A percentile compares a stretch with the other conserved stretches of the same genome.
phyloP scores from a whole-genome alignment of 2,113 vertebrate species.

The Tragelaphus scriptus region DNA sequence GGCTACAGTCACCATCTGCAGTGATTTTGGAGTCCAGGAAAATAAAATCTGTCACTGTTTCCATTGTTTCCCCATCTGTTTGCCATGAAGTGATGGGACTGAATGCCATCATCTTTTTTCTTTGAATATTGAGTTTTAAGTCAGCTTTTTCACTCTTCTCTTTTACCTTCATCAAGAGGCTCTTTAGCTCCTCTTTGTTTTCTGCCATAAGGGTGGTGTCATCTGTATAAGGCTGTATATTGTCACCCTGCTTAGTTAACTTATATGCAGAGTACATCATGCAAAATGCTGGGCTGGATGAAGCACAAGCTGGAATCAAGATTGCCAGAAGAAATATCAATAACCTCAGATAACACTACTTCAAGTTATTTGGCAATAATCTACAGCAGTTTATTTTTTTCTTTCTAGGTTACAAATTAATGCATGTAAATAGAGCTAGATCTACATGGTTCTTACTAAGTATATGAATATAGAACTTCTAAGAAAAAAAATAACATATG shows the following conservation, averaged over 20 bases:
- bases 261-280: neutral
- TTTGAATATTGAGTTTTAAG: neutral
- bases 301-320: neutral
- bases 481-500: constrained; percentile 29
- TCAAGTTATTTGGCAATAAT: neutral
- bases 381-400: neutral
- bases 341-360: neutral
- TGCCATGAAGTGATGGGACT: neutral
- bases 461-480: neutral
- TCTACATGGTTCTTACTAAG: neutral
- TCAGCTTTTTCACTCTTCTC: neutral
- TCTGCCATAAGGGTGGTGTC: neutral
- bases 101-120: neutral
- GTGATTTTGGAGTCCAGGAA: neutral
- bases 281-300: neutral
- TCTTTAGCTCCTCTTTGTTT: neutral
- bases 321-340: neutral
- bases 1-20: neutral
- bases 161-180: neutral
- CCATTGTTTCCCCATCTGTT: neutral
- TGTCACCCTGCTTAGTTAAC: neutral
- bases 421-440: neutral
- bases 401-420: neutral
- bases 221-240: neutral
- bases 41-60: neutral